phyloP scores from a whole-genome alignment of 2,113 vertebrate genomes.

The Nettapus auritus region DNA sequence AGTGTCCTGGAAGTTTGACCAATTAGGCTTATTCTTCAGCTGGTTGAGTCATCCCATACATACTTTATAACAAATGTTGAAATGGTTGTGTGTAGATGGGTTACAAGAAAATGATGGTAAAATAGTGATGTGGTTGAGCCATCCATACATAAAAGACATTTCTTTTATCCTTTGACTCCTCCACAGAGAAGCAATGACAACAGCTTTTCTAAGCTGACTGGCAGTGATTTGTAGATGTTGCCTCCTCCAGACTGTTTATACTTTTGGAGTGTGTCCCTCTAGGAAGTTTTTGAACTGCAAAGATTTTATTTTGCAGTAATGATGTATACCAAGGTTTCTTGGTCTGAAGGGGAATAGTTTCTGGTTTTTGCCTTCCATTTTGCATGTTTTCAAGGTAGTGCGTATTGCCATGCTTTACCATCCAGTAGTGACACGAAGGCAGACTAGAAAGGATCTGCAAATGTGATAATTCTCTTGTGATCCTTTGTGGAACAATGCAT shows the following conservation, averaged over 20 bases:
- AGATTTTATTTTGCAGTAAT: neutral
- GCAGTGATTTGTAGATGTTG: conserved; percentile 6
- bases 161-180: neutral
- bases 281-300: conserved; percentile 7
- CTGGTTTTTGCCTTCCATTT: neutral
- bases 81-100: conserved; percentile 32
- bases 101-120: conserved; percentile 51
- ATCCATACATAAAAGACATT: conserved; percentile 22
- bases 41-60: conserved; percentile 58
- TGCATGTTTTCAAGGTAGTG: neutral
- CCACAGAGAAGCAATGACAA: conserved; percentile 28
- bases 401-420: neutral
- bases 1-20: conserved; percentile 64
- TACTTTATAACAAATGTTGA: conserved; percentile 46
- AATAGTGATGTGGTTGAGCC: conserved; percentile 22
- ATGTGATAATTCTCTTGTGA: neutral
- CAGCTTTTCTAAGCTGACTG: conserved; percentile 28
- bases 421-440: neutral
- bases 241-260: neutral
- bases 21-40: conserved; percentile 61
- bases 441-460: neutral
- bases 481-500: neutral
- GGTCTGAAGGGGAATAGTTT: neutral
- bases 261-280: neutral
- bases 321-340: neutral